These are phyloP conservation scores for Morbakka virulenta DNA, from an alignment of 30 jellyfish, hydroid and myxozoan genomes.

Conservation along the genomic window DNA sequence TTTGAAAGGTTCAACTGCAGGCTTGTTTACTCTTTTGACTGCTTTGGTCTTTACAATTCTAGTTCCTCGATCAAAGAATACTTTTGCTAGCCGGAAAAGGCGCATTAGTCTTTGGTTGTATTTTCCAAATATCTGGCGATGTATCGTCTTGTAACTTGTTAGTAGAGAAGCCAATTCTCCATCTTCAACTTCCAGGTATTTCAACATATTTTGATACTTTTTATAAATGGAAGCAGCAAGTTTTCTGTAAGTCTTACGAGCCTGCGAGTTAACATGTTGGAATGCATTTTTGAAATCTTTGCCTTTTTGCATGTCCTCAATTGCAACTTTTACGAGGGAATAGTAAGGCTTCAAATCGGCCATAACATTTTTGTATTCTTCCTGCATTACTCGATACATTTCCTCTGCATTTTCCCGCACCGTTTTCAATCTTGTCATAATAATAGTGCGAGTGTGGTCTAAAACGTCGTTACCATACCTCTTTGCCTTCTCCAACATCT, in stretches of 20 bases:
- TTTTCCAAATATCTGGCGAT: slow-evolving; percentile 43
- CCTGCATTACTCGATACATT: not conserved
- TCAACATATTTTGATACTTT: not conserved
- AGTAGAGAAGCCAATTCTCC: not conserved
- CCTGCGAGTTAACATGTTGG: slow-evolving; percentile 54
- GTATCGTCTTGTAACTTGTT: slow-evolving; percentile 34
- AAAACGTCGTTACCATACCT: slow-evolving; percentile 28
- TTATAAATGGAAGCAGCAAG: slow-evolving; percentile 22
- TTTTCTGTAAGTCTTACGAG: slow-evolving; percentile 42
- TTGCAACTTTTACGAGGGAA: slow-evolving; percentile 44
- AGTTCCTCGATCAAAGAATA: slow-evolving; percentile 12
- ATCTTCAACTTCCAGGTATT: slow-evolving; percentile 42
- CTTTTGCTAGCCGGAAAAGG: slow-evolving; percentile 26
- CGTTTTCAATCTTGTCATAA: slow-evolving; percentile 17
- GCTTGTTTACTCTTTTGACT: slow-evolving; percentile 10
- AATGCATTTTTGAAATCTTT: slow-evolving; percentile 68
- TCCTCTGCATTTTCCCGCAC: slow-evolving; percentile 16
- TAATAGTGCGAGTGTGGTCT: slow-evolving; percentile 20
- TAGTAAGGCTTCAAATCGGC: slow-evolving; percentile 58
- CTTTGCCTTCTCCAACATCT: slow-evolving; percentile 51
- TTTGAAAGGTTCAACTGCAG: slow-evolving; percentile 33
- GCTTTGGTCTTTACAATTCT: slow-evolving; percentile 34
- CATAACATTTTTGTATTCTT: slow-evolving; percentile 12
- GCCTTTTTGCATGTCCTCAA: slow-evolving; percentile 49
- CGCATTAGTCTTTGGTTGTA: slow-evolving; percentile 46